These are phyloP conservation scores for Etheostoma spectabile DNA, from an alignment of 2,113 vertebrate genomes.

Conservation along the genomic window DNA sequence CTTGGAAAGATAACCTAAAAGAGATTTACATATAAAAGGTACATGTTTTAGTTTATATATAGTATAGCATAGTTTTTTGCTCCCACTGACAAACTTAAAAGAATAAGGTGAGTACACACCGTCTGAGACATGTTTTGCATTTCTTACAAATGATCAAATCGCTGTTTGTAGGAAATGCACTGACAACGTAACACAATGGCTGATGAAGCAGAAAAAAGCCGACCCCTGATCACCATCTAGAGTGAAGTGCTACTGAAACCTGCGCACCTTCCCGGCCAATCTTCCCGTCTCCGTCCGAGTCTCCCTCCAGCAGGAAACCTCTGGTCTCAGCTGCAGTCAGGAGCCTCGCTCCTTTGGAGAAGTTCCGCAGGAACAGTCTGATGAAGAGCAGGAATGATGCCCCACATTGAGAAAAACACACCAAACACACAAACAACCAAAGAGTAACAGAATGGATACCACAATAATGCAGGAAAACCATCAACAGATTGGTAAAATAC, in stretches of 20 bases:
- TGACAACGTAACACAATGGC: not conserved
- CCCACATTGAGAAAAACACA: not conserved
- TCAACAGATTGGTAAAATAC: not conserved
- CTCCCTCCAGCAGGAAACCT: constrained; percentile 77
- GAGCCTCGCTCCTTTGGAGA: constrained; percentile 73
- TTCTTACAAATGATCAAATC: too few species aligned
- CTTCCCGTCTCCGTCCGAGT: constrained; percentile 80
- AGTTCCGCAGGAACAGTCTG: constrained; percentile 83
- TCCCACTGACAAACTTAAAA: not conserved
- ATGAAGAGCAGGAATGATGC: not conserved
- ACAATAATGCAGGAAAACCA: not conserved
- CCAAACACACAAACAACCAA: not conserved
- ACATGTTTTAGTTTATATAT: too few species aligned
- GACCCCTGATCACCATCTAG: not conserved
- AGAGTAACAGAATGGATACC: not conserved
- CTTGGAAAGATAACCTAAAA: too few species aligned
- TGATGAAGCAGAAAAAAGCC: not conserved
- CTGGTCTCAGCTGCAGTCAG: constrained; percentile 81
- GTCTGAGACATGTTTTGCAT: too few species aligned
- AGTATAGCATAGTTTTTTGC: too few species aligned
- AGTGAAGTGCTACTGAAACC: not conserved
- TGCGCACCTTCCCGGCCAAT: constrained; percentile 80
- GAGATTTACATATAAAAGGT: not conserved
- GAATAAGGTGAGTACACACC: too few species aligned
- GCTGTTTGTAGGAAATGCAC: not conserved